These are phyloP conservation scores for Habrosyne pyritoides DNA, from an alignment of 2,888 invertebrate species.

Conservation along the genomic window DNA sequence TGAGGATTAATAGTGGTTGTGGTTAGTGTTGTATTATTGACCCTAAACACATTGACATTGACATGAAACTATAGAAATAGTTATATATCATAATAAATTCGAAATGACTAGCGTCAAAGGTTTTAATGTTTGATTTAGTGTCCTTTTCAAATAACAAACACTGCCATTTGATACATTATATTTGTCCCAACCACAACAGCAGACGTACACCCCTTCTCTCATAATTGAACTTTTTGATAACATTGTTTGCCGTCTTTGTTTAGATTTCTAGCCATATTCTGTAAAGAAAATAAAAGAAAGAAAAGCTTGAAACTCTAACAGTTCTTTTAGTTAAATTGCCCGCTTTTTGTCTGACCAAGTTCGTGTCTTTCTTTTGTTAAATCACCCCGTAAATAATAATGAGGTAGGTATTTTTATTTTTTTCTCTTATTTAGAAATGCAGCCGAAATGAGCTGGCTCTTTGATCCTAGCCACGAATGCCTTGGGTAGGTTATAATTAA, in stretches of 20 bases:
- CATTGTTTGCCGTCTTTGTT: constrained; percentile 27
- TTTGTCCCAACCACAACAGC: neutral
- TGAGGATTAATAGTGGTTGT: too few relatives aligned
- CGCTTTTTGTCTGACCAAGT: constrained; percentile 3
- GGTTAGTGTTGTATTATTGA: too few relatives aligned
- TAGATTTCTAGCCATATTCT: constrained; percentile 30
- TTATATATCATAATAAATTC: too few relatives aligned
- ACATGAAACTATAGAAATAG: too few relatives aligned
- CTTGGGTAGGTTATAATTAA: constrained; percentile 17
- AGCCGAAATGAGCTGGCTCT: constrained; percentile 11
- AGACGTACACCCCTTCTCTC: constrained; percentile 21
- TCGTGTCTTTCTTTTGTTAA: constrained; percentile 2
- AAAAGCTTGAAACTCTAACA: neutral
- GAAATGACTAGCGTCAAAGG: too few relatives aligned
- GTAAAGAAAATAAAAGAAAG: constrained; percentile 9
- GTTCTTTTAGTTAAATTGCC: constrained; percentile 5
- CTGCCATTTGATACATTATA: neutral
- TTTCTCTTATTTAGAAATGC: constrained; percentile 21
- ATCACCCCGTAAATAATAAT: constrained; percentile 5
- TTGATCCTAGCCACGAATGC: constrained; percentile 17
- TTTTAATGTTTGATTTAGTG: neutral
- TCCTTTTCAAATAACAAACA: neutral
- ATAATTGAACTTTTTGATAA: constrained; percentile 32
- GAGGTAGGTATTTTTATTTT: constrained; percentile 16
- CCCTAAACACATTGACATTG: too few relatives aligned